phyloP scores from a whole-genome alignment of 2,113 vertebrate species.

The Chloebia gouldiae region DNA sequence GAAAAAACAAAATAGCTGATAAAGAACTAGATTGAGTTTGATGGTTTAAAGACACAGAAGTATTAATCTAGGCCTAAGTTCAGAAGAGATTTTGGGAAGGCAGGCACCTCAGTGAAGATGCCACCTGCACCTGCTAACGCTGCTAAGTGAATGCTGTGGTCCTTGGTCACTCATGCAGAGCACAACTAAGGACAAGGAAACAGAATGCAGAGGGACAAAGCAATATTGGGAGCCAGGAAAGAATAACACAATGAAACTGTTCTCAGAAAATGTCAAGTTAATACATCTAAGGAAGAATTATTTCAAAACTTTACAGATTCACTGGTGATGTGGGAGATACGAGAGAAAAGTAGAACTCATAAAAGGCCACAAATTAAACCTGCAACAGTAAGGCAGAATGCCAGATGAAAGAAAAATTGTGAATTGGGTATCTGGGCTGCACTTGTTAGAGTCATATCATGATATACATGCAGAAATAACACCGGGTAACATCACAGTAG shows the following conservation, averaged over 20 bases:
- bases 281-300: background rate
- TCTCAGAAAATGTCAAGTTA: background rate
- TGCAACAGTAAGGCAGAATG: background rate
- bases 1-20: background rate
- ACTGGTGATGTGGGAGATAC: background rate
- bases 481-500: background rate
- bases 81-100: background rate
- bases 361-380: background rate
- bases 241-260: background rate
- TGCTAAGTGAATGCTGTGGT: background rate
- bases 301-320: background rate
- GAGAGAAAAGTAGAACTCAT: background rate
- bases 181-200: background rate
- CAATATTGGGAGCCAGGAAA: background rate
- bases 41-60: background rate
- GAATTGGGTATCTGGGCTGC: background rate
- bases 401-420: background rate
- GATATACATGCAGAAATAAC: background rate
- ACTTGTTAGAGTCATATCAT: background rate
- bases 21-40: background rate
- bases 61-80: background rate
- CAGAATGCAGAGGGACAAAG: background rate
- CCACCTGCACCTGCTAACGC: background rate
- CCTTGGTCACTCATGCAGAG: background rate
- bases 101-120: background rate